Evolutionary conservation across 1,140 invertebrate species (phyloP), one percentile per base, ranked within the genome.

Genomic region (Maconellicoccus hirsutus): DNA sequence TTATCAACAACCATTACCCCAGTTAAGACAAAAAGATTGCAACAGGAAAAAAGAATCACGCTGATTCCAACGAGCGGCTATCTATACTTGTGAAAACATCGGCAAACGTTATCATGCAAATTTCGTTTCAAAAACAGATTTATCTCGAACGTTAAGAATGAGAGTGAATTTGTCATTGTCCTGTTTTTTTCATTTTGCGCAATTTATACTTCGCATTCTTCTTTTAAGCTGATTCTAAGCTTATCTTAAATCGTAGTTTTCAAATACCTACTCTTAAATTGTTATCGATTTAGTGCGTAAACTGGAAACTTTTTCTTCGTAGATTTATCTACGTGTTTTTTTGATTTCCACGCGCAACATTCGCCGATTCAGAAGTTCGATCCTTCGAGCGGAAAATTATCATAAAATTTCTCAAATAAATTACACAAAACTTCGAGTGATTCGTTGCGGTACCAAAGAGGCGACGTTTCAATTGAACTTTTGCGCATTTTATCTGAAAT

Each of bases 61-160:
- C n/a, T 33, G 29, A 12, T 33, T 33, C 29, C 3, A 33, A 33
- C 29, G 29, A 33, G 12, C 16, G 42, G 42, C 42, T 52, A 52
- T 52, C 42, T 52, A 16, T 52, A 52, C 3, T 16, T 52, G 42
- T 3, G 42, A 52, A 52, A 33, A 52, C n/a, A 52, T 19, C 10
- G 2, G 6, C 10, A 16, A 16, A 16, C 42, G 42, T 52, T 52
- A 52, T 52, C 42, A 52, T 52, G 42, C 42, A 52, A 52, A 52
- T 52, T 52, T 52, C 42, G 42, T 52, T 52, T 52, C 42, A 52
- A 52, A 52, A 52, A 52, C 42, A 52, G 42, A 52, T 52, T 52
- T 52, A 52, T 52, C 42, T 52, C 42, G 42, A 52, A 52, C 42
- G 42, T 52, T 52, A 52, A 52, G 42, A 52, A 52, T 52, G 42